Evolutionary conservation across 2,797 vertebrate species (phyloP), one percentile per base, ranked within the genome.

Genomic region (Sebastes steindachneri): DNA sequence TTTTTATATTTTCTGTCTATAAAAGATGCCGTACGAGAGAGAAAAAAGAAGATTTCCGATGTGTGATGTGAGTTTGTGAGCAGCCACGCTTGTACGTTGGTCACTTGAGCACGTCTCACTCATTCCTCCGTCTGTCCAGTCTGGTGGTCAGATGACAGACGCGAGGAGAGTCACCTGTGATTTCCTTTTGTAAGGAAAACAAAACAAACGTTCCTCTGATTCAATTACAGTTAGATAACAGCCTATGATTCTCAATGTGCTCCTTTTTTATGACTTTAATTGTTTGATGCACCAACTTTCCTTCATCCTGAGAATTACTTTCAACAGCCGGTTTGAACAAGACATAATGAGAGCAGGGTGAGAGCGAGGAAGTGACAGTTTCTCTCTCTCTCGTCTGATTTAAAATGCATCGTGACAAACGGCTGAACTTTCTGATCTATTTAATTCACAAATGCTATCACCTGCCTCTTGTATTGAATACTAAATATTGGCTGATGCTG

Each of bases 291-390:
- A 5, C 11, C 21, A 53, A 25, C 41, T 54, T 59, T 25, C 17
- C 51, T 59, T 68, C 21, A 26, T 51, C 60, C 8, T 26, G 53
- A 51, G n/a, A 75, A 62, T 66, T 57, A 63, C 54, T 73, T 51
- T 60, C 14, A n/a, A 33, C n/a, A 58, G 62, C 5, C 0, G 35
- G 72, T 66, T 35, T 51, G 63, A 82, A 65, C 9, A 3, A 65
- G 76, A 69, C 29, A 23, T 65, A 79, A 74, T 75, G 66, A 78
- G 76, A 80, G 45, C 73, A 77, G 68, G 19, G 31, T 17, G 80
- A 55, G 21, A 75, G 68, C 4, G 14, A 55, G 53, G 59, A 68
- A 60, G 54, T 41, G 74, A 68, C 48, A 29, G 26, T 48, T 54
- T 62, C 66, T 68, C 60, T 79, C 10, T 29, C 58, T 28, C 21